Conservation (phyloP, 2,113 vertebrate genomes). For the Calypte anna region DNA sequence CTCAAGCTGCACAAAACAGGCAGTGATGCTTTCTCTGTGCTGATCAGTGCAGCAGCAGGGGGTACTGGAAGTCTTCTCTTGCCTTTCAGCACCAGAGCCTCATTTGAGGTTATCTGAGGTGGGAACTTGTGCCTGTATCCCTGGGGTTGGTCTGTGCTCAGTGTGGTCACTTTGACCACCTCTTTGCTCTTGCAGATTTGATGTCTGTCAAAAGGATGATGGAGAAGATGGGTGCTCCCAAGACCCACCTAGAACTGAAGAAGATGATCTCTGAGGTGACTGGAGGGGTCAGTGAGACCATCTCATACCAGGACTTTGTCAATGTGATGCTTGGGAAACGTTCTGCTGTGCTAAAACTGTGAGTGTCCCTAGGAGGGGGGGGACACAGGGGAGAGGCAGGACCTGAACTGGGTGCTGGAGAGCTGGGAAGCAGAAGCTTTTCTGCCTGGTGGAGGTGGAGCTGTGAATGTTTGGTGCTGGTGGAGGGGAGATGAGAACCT, state of each 20-base stretch:
- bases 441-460: neutral
- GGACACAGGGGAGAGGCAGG: neutral
- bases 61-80: neutral
- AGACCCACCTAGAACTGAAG: conserved; percentile 96
- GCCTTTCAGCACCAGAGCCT: neutral
- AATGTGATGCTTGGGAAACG: conserved; percentile 97
- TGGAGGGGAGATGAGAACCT: neutral
- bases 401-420: neutral
- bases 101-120: neutral
- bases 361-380: conserved; percentile 68
- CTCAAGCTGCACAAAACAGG: neutral
- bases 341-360: conserved; percentile 95
- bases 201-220: conserved; percentile 98
- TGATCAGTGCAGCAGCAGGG: neutral
- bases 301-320: conserved; percentile 96
- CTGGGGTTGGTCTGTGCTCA: neutral
- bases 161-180: neutral
- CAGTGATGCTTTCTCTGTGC: neutral
- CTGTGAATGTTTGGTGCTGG: neutral
- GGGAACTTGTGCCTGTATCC: neutral
- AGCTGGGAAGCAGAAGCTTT: neutral
- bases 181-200: conserved; percentile 78
- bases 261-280: conserved; percentile 98
- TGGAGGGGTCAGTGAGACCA: conserved; percentile 88
- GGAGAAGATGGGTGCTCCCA: conserved; percentile 95